phyloP scores from a whole-genome alignment of 1,140 invertebrate species.

The Stegodyphus dumicola region DNA sequence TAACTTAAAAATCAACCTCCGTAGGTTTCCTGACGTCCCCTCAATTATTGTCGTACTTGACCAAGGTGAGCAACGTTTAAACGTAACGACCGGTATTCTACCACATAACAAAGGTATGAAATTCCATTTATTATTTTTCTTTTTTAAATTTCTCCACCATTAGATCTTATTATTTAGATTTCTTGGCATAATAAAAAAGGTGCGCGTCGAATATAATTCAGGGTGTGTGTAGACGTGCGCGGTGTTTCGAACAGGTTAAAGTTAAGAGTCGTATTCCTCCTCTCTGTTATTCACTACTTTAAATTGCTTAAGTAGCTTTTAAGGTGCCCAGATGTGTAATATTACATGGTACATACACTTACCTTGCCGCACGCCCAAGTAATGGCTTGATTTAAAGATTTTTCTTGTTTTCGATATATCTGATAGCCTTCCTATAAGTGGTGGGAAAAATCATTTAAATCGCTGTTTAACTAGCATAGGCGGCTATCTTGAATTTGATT shows the following conservation, averaged over 20 bases:
- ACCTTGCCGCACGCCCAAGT: constrained; percentile 10
- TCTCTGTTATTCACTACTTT: constrained; percentile 1
- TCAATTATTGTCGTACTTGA: too few species aligned
- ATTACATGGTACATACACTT: constrained; percentile 5
- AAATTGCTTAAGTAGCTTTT: constrained; percentile 42
- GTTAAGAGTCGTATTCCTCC: not conserved
- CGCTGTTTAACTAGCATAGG: constrained; percentile 11
- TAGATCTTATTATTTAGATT: constrained; percentile 34
- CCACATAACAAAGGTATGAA: not conserved
- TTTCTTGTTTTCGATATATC: not conserved
- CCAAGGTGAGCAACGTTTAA: too few species aligned
- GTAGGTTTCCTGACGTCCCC: too few species aligned
- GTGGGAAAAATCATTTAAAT: constrained; percentile 38
- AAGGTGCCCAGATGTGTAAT: constrained; percentile 14
- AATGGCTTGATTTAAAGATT: constrained; percentile 35
- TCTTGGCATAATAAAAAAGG: too few species aligned
- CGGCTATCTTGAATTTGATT: constrained; percentile 21
- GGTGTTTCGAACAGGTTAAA: not conserved
- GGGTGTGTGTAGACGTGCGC: constrained; percentile 27
- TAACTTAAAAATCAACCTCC: too few species aligned
- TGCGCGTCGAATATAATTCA: not conserved
- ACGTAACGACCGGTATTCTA: not conserved
- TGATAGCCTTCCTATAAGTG: constrained; percentile 9
- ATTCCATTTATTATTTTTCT: constrained; percentile 15
- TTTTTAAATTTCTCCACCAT: not conserved